Conservation (phyloP, 2,888 invertebrate genomes). For the Ochlodes sylvanus region DNA sequence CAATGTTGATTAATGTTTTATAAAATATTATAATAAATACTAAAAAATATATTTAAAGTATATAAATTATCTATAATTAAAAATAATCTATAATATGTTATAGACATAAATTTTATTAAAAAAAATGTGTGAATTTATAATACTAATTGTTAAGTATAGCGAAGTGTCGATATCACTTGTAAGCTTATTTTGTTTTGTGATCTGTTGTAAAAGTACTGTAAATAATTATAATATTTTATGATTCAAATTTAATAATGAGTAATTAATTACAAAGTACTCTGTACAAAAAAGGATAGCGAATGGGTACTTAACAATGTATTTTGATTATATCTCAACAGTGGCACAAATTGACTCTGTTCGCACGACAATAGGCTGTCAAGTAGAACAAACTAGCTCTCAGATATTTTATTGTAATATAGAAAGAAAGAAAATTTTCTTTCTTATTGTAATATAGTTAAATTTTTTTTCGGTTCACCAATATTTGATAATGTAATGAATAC, state of each 20-base stretch:
- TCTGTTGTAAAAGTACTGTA: not conserved
- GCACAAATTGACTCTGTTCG: too few species aligned
- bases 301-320: too few species aligned
- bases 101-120: constrained; percentile 2
- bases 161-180: not conserved
- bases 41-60: not conserved
- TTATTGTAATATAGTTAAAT: too few species aligned
- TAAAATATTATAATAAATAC: not conserved
- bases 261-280: too few species aligned
- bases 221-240: constrained; percentile 1
- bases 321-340: too few species aligned
- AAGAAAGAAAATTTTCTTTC: too few species aligned
- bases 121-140: constrained; percentile 5
- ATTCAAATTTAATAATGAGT: not conserved
- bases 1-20: not conserved
- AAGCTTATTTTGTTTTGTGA: not conserved
- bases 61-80: not conserved
- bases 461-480: too few species aligned
- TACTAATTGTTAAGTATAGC: not conserved
- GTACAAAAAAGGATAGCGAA: too few species aligned
- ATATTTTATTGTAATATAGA: too few species aligned
- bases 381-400: too few species aligned
- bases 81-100: constrained; percentile 4
- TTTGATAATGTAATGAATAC: too few species aligned
- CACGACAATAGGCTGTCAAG: too few species aligned